Base-by-base conservation (phyloP, 2,113 vertebrate species). In the Clarias magur region DNA sequence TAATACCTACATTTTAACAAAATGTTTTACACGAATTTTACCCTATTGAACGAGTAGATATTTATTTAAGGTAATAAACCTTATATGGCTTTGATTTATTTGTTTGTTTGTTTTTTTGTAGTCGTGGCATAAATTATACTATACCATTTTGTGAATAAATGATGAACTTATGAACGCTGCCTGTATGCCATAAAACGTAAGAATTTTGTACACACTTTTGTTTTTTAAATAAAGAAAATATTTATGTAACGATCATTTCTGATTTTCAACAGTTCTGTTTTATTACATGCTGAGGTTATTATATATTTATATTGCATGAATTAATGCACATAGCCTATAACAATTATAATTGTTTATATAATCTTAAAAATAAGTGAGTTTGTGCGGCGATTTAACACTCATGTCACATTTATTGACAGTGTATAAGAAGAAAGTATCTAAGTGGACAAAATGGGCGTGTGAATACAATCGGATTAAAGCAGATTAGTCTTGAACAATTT, bases 401-500 rank as follows among this genome's bases (percentile, higher is more conserved):
- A 42, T 89, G 86, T 88, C 62, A 48, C 17, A 79, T 82, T 87
- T 86, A 54, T 82, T 80, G n/a, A 67, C 75, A 34, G 8, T 84
- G 76, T 63, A n/a, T 56, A 62, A 56, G 56, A 48, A 38, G 78
- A 87, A 72, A 73, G 81, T 25, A 68, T 79, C 63, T 87, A 80
- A 81, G 8, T 38, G n/a, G 63, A 38, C 17, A 82, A 63, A 85
- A 87, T 82, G 72, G 87, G 86, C 83, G 88, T 63, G 85, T 56
- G 88, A 87, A 90, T 85, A 79, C 73, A 88, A 88, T 88, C 48
- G 89, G 89, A 90, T 90, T 90, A 90, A 80, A 88, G 27, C 5
- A 85, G 87, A 88, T 90, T 90, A 88, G 85, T 16, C 53, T 30
- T 84, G 27, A 34, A 82, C 27, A 86, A 78, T 70, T 85, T 84